Base-by-base conservation (phyloP, 2,113 vertebrate genomes). In the Shinisaurus crocodilurus region DNA sequence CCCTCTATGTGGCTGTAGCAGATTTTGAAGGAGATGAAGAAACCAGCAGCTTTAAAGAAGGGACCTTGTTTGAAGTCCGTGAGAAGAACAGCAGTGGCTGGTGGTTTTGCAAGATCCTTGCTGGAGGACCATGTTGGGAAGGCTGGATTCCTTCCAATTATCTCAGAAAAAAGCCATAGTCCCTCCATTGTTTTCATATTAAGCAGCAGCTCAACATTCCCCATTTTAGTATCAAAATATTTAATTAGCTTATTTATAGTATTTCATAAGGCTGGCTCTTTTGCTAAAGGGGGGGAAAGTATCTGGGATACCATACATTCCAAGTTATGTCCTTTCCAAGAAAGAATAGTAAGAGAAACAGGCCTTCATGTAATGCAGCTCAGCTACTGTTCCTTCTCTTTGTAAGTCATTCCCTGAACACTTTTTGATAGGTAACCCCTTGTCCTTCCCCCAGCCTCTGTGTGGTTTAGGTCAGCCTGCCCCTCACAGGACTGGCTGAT, bases 141-240 rank as follows among this genome's bases (percentile, higher is more conserved):
- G 98, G 98, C 98, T 99, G 99, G 99, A 99, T 99, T 96, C 99
- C 99, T 96, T 99, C 99, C 88, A 99, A 99, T 94, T 99, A 99
- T 96, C 98, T 99, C 92, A 96, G 97, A 89, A 99, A 99, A 97
- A 99, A 99, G 97, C 98, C 97, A 2, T 99, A 99, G 96, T 91
- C 4, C n/a, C 93, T 86, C 20, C 32, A 79, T 32, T 27, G 77
- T 67, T 48, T 79, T 90, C 65, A 79, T 67, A 88, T 94, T 89
- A 88, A 90, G n/a, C 1, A 91, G 40, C 1, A 1, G 85, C 87
- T 84, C 0, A 29, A 92, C 87, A 32, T 80, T 91, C 77, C 94
- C 92, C 40, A 79, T 45, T 90, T 94, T 96, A 93, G 88, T 87
- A 91, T 96, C 94, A 84, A 85, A 89, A 2, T 98, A 98, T 98